A percentile compares a stretch with the other conserved stretches of the same genome.
Conservation (phyloP, 2,888 invertebrate genomes). For the Arge pagana region DNA sequence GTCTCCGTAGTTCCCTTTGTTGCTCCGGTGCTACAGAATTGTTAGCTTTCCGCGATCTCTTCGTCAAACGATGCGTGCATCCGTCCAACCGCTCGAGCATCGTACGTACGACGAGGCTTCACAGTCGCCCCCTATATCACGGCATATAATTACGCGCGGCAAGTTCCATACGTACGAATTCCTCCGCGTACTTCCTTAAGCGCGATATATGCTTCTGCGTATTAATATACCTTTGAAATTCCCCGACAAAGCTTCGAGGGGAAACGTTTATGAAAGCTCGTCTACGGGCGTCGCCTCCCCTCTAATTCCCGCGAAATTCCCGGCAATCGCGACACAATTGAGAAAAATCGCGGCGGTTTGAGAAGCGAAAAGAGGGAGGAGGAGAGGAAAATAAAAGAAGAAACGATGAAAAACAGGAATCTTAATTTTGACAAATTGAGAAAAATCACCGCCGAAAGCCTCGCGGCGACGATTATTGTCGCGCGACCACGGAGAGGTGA, state of each 20-base stretch:
- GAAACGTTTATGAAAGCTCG: neutral
- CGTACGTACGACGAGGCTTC: too few species aligned
- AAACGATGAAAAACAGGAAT: neutral
- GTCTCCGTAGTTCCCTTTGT: too few species aligned
- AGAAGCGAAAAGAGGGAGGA: neutral
- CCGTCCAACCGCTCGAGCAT: too few species aligned
- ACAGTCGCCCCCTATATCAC: conserved; percentile 9
- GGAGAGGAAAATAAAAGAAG: neutral
- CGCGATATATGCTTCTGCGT: too few species aligned
- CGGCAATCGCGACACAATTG: neutral
- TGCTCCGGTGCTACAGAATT: too few species aligned
- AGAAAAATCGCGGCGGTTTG: conserved; percentile 10
- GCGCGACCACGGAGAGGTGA: conserved; percentile 11
- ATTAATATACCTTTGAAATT: conserved; percentile 21
- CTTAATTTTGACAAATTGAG: conserved; percentile 16
- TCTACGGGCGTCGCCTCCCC: too few species aligned
- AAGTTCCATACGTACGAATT: conserved; percentile 4
- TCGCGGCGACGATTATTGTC: neutral
- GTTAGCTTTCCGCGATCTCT: too few species aligned
- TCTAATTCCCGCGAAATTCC: neutral
- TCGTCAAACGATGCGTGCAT: too few species aligned
- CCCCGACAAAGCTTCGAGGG: neutral
- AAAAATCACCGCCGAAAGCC: conserved; percentile 10
- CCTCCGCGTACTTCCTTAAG: conserved; percentile 5
- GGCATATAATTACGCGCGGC: conserved; percentile 14